Evolutionary conservation across 1,140 invertebrate genomes (phyloP), one percentile per base, ranked within the genome.

Genomic region (Drosophila ficusphila): DNA sequence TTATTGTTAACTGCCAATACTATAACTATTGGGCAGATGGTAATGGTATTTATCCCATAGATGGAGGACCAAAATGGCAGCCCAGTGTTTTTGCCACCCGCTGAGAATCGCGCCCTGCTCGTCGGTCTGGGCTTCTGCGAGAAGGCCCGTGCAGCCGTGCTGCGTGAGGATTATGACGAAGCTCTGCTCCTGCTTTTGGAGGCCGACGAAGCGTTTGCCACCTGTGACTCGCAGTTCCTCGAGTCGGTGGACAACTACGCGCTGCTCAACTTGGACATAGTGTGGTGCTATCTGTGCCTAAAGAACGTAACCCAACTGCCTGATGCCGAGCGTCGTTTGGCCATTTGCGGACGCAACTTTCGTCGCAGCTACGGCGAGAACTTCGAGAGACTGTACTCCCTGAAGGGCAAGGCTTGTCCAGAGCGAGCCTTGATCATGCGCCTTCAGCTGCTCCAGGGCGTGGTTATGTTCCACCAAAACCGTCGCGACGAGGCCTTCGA

Each of bases 271-370:
- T 91, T 97, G 72, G 96, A 97, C 90, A 96, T 97, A 68, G 95
- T 95, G 3, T 97, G 96, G 96, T 96, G 96, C 91, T 97, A 97
- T 92, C 92, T 97, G 23, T 94, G 94, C 81, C 92, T 97, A 0
- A 91, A 90, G 78, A 96, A 94, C 89, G 92, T 96, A 14, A 92
- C 93, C 12, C 94, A 96, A 56, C 90, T 96, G 34, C 95, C 95
- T 11, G 95, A 96, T 90, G 96, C 95, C 2, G 94, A 95, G 33
- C 79, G 92, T 5, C 92, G 96, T 29, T 91, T 97, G 27, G 89
- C 90, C 12, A 91, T 92, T 19, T 96, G 96, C 76, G 95, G 96
- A 79, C 90, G 93, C 11, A 93, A 93, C 54, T 95, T 97, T 72
- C 90, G 92, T 3, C 92, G 92, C 57, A 95, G 94, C 64, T 97